phyloP scores from a whole-genome alignment of 64 coral and sea anemone genomes.

The Dendrophyllia cribrosa region DNA sequence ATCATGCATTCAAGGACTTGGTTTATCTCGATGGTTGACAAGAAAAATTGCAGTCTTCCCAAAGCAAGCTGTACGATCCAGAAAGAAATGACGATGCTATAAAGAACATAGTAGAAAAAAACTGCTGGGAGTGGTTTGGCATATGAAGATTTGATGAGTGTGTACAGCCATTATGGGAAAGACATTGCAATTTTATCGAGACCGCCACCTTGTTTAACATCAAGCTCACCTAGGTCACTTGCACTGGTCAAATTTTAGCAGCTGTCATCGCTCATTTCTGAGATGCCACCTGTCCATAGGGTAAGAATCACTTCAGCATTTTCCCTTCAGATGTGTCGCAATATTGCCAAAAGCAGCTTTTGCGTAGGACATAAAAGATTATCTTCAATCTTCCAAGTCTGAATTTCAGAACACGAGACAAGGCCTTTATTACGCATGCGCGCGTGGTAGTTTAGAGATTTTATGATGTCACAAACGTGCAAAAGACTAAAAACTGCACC shows the following conservation, averaged over 20 bases:
- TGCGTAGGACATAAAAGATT: not conserved
- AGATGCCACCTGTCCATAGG: not conserved
- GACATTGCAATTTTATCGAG: slow-evolving; percentile 23
- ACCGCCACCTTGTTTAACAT: slow-evolving; percentile 20
- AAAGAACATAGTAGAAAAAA: slow-evolving; percentile 34
- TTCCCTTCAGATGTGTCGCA: not conserved
- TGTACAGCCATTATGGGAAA: slow-evolving; percentile 19
- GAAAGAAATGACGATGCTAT: not conserved
- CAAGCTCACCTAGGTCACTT: slow-evolving; percentile 24
- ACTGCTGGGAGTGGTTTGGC: slow-evolving; percentile 5
- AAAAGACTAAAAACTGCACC: too few relatives aligned
- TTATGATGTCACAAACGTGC: too few relatives aligned
- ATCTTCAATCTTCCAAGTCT: too few relatives aligned
- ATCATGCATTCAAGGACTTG: slow-evolving; percentile 38
- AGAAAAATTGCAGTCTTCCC: slow-evolving; percentile 33
- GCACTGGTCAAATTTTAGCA: slow-evolving; percentile 20
- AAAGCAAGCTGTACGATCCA: slow-evolving; percentile 32
- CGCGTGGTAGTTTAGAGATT: too few relatives aligned
- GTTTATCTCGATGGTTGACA: slow-evolving; percentile 42
- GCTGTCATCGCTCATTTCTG: slow-evolving; percentile 56
- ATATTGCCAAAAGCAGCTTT: not conserved
- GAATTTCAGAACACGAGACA: not conserved
- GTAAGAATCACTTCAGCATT: not conserved
- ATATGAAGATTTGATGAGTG: slow-evolving; percentile 10
- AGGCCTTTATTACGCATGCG: not conserved